Evolutionary conservation across 2,113 vertebrate species (phyloP).

Genomic region (Oenanthe melanoleuca): DNA sequence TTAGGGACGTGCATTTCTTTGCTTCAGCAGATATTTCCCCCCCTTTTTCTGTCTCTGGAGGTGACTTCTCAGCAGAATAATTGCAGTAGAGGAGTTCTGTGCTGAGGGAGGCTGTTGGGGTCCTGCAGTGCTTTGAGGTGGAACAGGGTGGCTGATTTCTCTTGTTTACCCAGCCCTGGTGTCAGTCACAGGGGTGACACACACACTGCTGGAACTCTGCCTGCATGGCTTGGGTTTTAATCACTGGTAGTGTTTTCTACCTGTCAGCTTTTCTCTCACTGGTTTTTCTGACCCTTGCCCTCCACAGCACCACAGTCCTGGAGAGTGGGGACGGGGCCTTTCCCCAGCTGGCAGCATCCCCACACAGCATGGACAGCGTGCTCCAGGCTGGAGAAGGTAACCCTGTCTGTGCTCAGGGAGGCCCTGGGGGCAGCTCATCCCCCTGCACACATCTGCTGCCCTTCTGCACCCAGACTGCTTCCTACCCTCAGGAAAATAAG

Average conservation of each 20-base stretch:
- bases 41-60: neutral
- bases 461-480: neutral
- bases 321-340: constrained; percentile 86
- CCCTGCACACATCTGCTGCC: neutral
- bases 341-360: constrained; percentile 87
- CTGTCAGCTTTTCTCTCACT: neutral
- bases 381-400: constrained; percentile 90
- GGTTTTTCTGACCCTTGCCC: neutral
- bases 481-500: neutral
- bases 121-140: neutral
- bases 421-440: neutral
- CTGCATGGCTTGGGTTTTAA: neutral
- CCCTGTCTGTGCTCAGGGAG: neutral
- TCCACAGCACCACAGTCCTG: constrained; percentile 80
- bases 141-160: neutral
- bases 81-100: neutral
- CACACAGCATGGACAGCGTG: constrained; percentile 94
- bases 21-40: neutral
- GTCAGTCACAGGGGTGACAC: neutral
- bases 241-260: neutral
- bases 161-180: neutral
- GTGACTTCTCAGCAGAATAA: neutral
- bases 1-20: neutral
- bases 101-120: neutral
- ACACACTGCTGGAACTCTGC: neutral